phyloP scores from a whole-genome alignment of 2,888 invertebrate species.

The Ephialtes manifestator region DNA sequence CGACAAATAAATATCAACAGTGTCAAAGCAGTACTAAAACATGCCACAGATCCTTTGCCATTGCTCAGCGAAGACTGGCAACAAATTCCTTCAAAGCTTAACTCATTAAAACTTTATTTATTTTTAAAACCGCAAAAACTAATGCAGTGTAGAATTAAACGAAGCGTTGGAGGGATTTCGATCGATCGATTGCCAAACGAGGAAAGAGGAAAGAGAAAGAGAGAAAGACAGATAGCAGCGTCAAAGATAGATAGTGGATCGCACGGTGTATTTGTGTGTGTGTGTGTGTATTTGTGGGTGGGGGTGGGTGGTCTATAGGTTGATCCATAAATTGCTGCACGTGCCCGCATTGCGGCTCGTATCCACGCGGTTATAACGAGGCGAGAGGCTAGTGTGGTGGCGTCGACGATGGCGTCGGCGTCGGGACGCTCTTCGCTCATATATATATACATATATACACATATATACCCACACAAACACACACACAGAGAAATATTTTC shows the following conservation, averaged over 20 bases:
- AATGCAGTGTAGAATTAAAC: conserved; percentile 75
- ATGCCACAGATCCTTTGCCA: background rate
- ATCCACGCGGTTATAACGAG: conserved; percentile 61
- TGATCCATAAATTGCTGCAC: conserved; percentile 72
- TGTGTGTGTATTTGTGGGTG: conserved; percentile 30
- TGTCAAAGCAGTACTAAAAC: background rate
- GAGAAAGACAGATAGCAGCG: conserved; percentile 29
- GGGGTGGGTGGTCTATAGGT: conserved; percentile 62
- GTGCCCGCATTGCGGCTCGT: conserved; percentile 71
- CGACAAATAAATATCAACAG: background rate
- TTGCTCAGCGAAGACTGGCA: background rate
- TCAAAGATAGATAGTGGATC: conserved; percentile 52
- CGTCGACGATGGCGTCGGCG: conserved; percentile 48
- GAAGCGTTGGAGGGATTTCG: conserved; percentile 82
- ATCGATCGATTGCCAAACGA: conserved; percentile 75
- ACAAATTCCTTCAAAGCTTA: background rate
- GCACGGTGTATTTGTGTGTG: conserved; percentile 44
- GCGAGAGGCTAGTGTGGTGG: conserved; percentile 32
- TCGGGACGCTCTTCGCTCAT: conserved; percentile 35
- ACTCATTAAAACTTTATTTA: conserved; percentile 15
- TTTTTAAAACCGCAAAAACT: background rate
- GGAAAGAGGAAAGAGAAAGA: conserved; percentile 32
- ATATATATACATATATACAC: background rate
- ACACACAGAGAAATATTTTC: conserved; percentile 18
- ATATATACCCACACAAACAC: background rate